A percentile compares a stretch with the other conserved stretches of the same genome.
phyloP scores from a whole-genome alignment of 1,140 invertebrate genomes.

The Chironomus tepperi region DNA sequence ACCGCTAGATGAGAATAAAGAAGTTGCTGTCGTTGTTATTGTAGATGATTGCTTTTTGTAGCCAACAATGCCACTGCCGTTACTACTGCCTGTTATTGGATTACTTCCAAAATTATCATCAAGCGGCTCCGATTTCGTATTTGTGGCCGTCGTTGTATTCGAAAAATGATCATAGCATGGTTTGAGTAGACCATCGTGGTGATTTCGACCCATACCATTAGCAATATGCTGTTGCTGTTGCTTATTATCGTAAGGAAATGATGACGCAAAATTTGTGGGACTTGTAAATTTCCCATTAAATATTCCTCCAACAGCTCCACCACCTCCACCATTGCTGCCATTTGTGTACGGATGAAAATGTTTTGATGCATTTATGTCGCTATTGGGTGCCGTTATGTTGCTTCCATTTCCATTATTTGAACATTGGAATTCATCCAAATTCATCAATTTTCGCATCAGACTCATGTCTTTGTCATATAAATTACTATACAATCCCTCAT shows the following conservation, averaged over 20 bases:
- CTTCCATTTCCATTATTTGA: not conserved
- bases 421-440: constrained; percentile 18
- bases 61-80: not conserved
- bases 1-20: not conserved
- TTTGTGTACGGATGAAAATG: constrained; percentile 11
- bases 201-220: not conserved
- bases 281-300: constrained; percentile 18
- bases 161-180: not conserved
- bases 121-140: not conserved
- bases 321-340: not conserved
- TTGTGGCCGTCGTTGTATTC: not conserved
- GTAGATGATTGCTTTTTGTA: not conserved
- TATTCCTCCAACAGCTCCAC: not conserved
- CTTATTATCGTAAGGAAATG: constrained; percentile 20
- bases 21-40: not conserved
- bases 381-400: not conserved
- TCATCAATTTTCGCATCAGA: constrained; percentile 20
- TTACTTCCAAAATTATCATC: constrained; percentile 19
- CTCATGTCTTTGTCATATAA: constrained; percentile 17
- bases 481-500: not conserved
- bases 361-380: constrained; percentile 18
- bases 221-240: not conserved
- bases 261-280: constrained; percentile 15
- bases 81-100: constrained; percentile 8
- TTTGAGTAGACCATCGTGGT: not conserved